Conservation (phyloP, 2,888 invertebrate species). For the Hypena proboscidalis region DNA sequence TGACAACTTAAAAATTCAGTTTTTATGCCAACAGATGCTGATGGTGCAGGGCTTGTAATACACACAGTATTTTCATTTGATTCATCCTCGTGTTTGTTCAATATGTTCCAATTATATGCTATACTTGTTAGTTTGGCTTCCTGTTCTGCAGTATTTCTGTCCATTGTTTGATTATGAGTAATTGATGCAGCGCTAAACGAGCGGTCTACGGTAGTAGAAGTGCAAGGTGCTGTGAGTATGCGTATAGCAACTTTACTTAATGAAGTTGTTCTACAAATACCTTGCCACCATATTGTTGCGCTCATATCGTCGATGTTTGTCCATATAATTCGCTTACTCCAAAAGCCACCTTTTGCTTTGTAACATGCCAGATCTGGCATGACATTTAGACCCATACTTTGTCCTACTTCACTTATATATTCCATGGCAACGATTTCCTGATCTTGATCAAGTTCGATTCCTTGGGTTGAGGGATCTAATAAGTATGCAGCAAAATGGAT, state of each 20-base stretch:
- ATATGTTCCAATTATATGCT: constrained; percentile 9
- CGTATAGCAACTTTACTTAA: constrained; percentile 30
- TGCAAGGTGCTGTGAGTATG: constrained; percentile 34
- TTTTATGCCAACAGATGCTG: too few species aligned
- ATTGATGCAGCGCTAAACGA: constrained; percentile 32
- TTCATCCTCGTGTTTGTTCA: constrained; percentile 16
- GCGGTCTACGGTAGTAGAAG: constrained; percentile 29
- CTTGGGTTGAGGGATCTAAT: constrained; percentile 33
- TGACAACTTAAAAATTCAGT: too few species aligned
- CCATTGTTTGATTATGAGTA: too few species aligned
- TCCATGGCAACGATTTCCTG: constrained; percentile 30
- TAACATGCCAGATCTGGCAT: constrained; percentile 29
- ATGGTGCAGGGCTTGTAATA: too few species aligned
- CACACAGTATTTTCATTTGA: constrained; percentile 27
- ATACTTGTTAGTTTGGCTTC: constrained; percentile 12
- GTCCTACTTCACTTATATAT: constrained; percentile 22
- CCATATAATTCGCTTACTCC: constrained; percentile 28
- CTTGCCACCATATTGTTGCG: constrained; percentile 17
- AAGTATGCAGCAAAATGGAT: constrained; percentile 32
- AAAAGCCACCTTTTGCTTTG: constrained; percentile 29
- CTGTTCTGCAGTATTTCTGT: constrained; percentile 25
- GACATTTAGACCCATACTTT: constrained; percentile 22
- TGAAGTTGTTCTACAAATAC: constrained; percentile 21
- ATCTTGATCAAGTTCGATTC: constrained; percentile 28
- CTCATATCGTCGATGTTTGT: constrained; percentile 20